Percentiles rank a stretch among this genome's conserved stretches.
Evolutionary conservation across 2,797 vertebrate genomes (phyloP).

Genomic region (Peromyscus aztecus): DNA sequence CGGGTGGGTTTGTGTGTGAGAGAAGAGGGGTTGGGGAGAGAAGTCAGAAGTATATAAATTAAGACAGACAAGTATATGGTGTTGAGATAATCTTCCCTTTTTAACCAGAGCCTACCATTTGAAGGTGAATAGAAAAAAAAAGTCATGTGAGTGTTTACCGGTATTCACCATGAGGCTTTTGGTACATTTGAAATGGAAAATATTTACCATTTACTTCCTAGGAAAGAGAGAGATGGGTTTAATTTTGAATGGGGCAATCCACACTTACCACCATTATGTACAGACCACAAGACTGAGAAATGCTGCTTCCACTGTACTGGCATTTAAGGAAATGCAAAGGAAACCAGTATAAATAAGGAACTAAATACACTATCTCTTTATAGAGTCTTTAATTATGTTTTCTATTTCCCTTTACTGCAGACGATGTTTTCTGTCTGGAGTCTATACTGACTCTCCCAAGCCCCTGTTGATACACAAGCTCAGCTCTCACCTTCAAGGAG

Average conservation of each 20-base stretch:
- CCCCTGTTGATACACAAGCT: background rate
- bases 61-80: background rate
- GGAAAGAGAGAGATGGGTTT: background rate
- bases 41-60: background rate
- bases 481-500: background rate
- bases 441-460: background rate
- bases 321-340: background rate
- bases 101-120: background rate
- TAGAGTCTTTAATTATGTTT: background rate
- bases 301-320: background rate
- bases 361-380: background rate
- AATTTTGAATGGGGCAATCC: background rate
- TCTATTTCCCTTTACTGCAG: background rate
- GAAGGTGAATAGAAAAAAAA: background rate
- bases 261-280: background rate
- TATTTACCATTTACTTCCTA: background rate
- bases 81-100: background rate
- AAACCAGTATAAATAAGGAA: background rate
- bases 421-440: background rate
- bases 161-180: background rate
- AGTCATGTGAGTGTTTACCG: background rate
- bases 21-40: rapidly evolving
- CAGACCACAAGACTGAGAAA: background rate
- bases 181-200: background rate
- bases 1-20: background rate